Evolutionary conservation across 2,797 vertebrate genomes (phyloP), one percentile per base, ranked within the genome.

Genomic region (Alfaro cultratus): DNA sequence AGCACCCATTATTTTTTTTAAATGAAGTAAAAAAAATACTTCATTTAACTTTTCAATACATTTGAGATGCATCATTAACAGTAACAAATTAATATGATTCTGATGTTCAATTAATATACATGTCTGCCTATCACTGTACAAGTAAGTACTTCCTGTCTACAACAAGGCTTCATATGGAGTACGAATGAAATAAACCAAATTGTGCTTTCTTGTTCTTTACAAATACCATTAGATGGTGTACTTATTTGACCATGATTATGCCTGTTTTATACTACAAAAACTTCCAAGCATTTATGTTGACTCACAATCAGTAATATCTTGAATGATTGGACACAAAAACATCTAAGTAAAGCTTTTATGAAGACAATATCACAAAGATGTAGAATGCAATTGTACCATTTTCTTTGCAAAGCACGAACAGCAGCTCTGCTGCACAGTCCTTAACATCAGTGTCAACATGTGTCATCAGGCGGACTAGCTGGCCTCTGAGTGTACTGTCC

Each of bases 331-430:
- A 67, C 16, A 64, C 13, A 21, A 64, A 64, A 10, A 16, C 34
- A 67, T 67, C 11, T 41, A 41, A 26, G 26, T 34, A 68, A 68
- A 64, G 36, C 16, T 43, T 39, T 67, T 7, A 10, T 67, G 62
- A 39, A 11, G 18, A 11, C 21, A 23, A 68, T 39, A 21, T 26
- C 36, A 13, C 5, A 16, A 43, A 12, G 12, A 43, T 70, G 39
- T 45, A 16, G 67, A 13, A 5, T 74, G 26, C 9, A 29, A 31
- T 26, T 5, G 0, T 80, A 90, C 89, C 91, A 1, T 89, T 90
- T 85, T 96, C 95, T 83, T 96, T 96, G 90, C 96, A 96, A 71
- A 96, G 94, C 31, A 96, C 95, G 80, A 96, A 96, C 6, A 96
- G 94, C 80, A 96, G 92, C 79, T 96, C 95, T 1, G 96, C 95